Conservation (phyloP, 2,888 invertebrate genomes). For the Lasioglossum figueresi region DNA sequence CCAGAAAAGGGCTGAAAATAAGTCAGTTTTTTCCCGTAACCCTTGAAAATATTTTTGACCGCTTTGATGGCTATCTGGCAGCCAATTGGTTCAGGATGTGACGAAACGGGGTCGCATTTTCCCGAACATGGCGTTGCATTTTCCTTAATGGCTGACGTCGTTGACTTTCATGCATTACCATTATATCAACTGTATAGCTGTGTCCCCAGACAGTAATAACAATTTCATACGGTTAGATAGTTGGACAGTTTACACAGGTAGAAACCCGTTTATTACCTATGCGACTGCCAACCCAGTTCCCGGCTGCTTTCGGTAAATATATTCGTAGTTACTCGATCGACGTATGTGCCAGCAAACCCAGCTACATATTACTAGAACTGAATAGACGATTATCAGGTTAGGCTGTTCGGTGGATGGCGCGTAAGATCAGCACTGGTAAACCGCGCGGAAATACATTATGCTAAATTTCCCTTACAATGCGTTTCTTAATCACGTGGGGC, state of each 20-base stretch:
- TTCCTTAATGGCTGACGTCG: constrained; percentile 22
- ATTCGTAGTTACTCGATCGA: constrained; percentile 67
- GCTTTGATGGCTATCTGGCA: not conserved
- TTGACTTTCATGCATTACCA: constrained; percentile 43
- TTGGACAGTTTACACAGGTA: constrained; percentile 65
- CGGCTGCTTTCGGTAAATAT: constrained; percentile 60
- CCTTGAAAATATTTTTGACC: too few relatives aligned
- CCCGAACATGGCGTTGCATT: not conserved
- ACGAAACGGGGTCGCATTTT: not conserved
- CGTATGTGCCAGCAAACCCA: constrained; percentile 38
- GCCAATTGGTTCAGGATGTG: not conserved
- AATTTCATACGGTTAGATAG: constrained; percentile 69
- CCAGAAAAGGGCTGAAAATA: too few relatives aligned
- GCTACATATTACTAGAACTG: constrained; percentile 57
- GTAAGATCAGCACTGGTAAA: constrained; percentile 8
- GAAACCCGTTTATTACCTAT: constrained; percentile 60
- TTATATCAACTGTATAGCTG: constrained; percentile 38
- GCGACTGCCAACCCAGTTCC: constrained; percentile 61
- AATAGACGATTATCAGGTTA: constrained; percentile 13
- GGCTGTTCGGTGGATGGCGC: constrained; percentile 22
- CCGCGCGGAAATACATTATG: not conserved
- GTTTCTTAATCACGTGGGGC: not conserved
- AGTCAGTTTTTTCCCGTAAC: too few relatives aligned
- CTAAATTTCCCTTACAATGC: not conserved
- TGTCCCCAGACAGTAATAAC: constrained; percentile 67